Evolutionary conservation across 2,888 invertebrate genomes (phyloP).

Genomic region (Cheilosia impressa): DNA sequence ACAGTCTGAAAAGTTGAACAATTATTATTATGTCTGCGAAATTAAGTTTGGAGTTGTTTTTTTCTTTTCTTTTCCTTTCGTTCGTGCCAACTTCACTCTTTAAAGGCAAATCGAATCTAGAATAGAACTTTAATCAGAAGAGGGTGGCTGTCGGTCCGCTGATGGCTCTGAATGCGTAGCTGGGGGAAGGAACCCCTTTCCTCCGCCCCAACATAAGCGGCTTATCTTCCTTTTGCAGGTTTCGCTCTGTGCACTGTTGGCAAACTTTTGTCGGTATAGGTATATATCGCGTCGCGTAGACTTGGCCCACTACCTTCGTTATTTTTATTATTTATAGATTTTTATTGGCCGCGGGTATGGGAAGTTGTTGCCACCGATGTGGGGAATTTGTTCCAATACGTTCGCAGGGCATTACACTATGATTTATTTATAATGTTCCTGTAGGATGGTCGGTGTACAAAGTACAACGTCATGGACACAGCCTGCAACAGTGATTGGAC

Average conservation of each 20-base stretch:
- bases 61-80: constrained; percentile 7
- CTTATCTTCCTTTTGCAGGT: constrained; percentile 80
- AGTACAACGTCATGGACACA: constrained; percentile 15
- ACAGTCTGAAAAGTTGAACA: constrained; percentile 72
- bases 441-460: not conserved
- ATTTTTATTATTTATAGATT: constrained; percentile 74
- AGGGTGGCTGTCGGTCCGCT: constrained; percentile 8
- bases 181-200: constrained; percentile 34
- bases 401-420: constrained; percentile 60
- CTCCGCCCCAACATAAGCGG: constrained; percentile 77
- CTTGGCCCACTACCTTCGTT: constrained; percentile 73
- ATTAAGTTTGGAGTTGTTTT: constrained; percentile 54
- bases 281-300: constrained; percentile 37
- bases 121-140: constrained; percentile 58
- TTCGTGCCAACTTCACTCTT: constrained; percentile 45
- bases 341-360: constrained; percentile 29
- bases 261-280: constrained; percentile 30
- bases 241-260: constrained; percentile 44
- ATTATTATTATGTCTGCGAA: constrained; percentile 75
- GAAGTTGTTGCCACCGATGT: not conserved
- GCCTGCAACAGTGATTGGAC: constrained; percentile 19
- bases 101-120: constrained; percentile 52
- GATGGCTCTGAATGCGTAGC: not conserved
- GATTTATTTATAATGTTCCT: constrained; percentile 63
- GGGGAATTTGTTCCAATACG: constrained; percentile 60